A percentile compares a stretch with the other conserved stretches of the same genome.
Conservation (phyloP, 1,140 invertebrate species). For the Druon quercuslanigerum region DNA sequence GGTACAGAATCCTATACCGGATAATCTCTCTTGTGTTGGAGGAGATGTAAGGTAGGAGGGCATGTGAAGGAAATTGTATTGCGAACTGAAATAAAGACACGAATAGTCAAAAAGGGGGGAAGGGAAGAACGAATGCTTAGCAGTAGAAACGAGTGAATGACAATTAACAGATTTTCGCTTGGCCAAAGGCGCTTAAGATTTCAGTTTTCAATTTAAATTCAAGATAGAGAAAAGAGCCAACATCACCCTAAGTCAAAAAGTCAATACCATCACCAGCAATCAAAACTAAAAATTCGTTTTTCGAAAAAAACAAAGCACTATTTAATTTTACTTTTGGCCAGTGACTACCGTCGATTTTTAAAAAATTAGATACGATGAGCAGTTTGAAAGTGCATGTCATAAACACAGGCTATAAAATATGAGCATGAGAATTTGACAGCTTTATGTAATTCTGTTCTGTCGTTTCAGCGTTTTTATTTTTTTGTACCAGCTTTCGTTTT, state of each 20-base stretch:
- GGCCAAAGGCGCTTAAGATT: not conserved
- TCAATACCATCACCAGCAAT: not conserved
- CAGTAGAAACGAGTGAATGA: constrained; percentile 10
- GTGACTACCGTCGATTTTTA: not conserved
- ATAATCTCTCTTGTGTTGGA: constrained; percentile 76
- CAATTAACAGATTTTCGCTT: not conserved
- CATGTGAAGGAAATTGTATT: constrained; percentile 44
- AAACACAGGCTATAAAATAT: not conserved
- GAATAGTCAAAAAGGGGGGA: constrained; percentile 21
- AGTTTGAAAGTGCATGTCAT: not conserved
- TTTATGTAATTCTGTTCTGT: not conserved
- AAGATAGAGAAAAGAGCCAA: not conserved
- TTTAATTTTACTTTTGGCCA: constrained; percentile 10
- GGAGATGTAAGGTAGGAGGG: constrained; percentile 77
- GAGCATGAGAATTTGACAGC: not conserved
- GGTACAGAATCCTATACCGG: constrained; percentile 71
- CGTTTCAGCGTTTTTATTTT: not conserved
- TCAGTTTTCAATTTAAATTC: not conserved
- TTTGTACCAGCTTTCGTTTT: not conserved
- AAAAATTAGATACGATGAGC: not conserved
- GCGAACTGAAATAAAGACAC: constrained; percentile 28
- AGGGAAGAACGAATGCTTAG: constrained; percentile 17
- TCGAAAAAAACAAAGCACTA: not conserved
- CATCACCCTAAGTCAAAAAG: not conserved
- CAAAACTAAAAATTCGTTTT: not conserved